phyloP scores from a whole-genome alignment of 2,113 vertebrate species.

The Todiramphus chloris region DNA sequence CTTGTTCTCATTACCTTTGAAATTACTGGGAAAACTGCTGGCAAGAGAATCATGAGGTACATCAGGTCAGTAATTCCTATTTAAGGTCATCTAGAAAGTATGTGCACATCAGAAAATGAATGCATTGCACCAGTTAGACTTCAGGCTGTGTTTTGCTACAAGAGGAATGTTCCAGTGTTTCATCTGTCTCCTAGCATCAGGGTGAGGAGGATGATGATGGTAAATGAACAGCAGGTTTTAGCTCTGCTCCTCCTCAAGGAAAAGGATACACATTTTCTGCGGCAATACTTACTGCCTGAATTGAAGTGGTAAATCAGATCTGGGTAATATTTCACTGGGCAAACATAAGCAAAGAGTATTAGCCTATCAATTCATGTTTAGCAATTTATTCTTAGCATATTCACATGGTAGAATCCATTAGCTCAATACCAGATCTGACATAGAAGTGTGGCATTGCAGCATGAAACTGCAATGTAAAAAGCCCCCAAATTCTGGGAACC shows the following conservation, averaged over 20 bases:
- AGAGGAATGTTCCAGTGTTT: background rate
- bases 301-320: background rate
- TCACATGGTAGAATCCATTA: background rate
- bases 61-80: background rate
- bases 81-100: background rate
- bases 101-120: background rate
- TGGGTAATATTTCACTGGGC: background rate
- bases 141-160: background rate
- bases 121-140: background rate
- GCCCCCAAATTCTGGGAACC: background rate
- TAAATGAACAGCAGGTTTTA: background rate
- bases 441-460: background rate
- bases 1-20: background rate
- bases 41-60: background rate
- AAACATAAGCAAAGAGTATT: background rate
- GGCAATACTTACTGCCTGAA: background rate
- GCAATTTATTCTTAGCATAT: background rate
- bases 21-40: background rate
- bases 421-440: background rate
- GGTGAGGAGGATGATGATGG: background rate
- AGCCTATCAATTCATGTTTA: background rate
- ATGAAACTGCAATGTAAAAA: background rate
- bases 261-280: background rate
- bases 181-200: background rate
- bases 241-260: background rate